Conservation (phyloP, 2,113 vertebrate genomes). For the Chaetops frenatus region DNA sequence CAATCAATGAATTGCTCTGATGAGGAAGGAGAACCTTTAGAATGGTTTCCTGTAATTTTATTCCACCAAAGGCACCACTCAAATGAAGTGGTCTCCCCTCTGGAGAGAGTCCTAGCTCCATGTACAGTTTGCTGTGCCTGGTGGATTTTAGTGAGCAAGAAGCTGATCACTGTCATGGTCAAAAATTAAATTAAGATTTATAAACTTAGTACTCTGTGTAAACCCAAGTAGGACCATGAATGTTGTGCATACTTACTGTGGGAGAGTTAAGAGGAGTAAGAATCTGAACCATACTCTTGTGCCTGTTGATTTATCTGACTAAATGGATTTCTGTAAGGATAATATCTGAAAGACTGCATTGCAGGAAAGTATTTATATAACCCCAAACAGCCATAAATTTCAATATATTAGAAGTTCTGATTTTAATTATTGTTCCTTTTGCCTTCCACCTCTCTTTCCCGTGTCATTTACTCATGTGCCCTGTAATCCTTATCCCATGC, state of each 20-base stretch:
- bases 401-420: background rate
- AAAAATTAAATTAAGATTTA: background rate
- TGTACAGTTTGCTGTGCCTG: accelerated
- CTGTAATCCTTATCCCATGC: background rate
- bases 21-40: background rate
- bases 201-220: background rate
- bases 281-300: background rate
- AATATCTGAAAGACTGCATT: background rate
- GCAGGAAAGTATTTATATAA: background rate
- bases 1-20: background rate
- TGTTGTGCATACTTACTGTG: background rate
- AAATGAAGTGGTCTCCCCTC: background rate
- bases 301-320: background rate
- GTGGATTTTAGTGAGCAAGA: background rate
- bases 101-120: background rate
- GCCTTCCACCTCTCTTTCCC: background rate
- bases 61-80: background rate
- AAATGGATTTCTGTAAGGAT: background rate
- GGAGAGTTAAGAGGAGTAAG: background rate
- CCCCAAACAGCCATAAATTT: background rate
- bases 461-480: background rate
- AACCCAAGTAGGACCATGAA: background rate
- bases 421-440: background rate
- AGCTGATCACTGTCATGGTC: background rate
- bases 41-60: background rate